Evolutionary conservation across 2,888 invertebrate species (phyloP), one percentile per base, ranked within the genome.

Genomic region (Crocallis elinguaria): DNA sequence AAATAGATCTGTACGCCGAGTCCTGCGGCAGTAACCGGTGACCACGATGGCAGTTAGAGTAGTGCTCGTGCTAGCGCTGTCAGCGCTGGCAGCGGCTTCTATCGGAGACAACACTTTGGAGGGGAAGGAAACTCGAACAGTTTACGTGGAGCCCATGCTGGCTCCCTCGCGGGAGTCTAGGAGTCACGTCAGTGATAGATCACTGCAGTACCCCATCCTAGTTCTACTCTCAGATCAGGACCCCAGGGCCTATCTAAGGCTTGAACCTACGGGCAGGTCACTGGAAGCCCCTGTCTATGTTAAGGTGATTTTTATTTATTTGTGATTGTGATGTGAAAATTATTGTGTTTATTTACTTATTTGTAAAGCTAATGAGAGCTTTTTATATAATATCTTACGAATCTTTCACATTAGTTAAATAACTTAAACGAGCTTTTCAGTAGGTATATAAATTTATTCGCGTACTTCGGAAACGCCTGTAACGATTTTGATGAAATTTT

Each of bases 151-250:
- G 3, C 90, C 90, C 0, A 90, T 90, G 5, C 62, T 91, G 1
- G 90, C 90, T 1, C 90, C 90, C 3, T 89, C 90, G 0, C 73
- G 82, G 66, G 87, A 84, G 55, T 82, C 87, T 0, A 77, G 78
- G 60, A 71, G 74, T 1, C 85, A 84, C 33, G 81, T 69, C 35
- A 82, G 79, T 11, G 87, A 85, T 49, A 74, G 89, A 13, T 74
- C 90, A 14, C 69, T 87, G 19, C 90, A 89, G 75, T 90, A 88
- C 63, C 90, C 90, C 1, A 85, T 91, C 17, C 69, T 91, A 43
- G 78, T 90, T 48, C 76, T 91, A 13, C 71, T 87, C 9, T 73
- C 89, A 3, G 83, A 74, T 35, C 64, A 73, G 16, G 70, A 85
- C 54, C 74, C 68, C 3, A 53, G 71, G 0, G 64, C 62, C 7